A percentile compares a stretch with the other conserved stretches of the same genome.
Evolutionary conservation across 1,140 invertebrate species (phyloP).

Genomic region (Oreohelix idahoensis): DNA sequence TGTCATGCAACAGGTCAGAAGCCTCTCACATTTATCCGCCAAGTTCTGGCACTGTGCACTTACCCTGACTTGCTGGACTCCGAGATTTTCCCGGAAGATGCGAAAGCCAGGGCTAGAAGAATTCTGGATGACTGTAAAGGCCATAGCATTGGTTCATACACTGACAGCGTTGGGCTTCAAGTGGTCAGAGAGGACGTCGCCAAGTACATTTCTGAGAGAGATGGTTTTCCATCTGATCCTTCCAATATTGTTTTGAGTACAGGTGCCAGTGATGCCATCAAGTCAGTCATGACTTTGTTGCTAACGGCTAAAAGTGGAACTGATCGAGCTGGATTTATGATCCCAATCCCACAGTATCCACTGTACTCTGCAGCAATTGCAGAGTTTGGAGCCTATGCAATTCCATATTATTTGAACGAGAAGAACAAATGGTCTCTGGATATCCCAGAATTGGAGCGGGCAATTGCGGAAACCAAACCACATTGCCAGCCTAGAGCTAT

Average conservation of each 20-base stretch:
- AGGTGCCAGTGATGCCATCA: slow-evolving; percentile 93
- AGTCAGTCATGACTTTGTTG: slow-evolving; percentile 83
- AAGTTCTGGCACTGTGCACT: slow-evolving; percentile 81
- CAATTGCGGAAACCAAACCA: slow-evolving; percentile 81
- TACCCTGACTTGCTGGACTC: slow-evolving; percentile 82
- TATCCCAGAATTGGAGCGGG: slow-evolving; percentile 85
- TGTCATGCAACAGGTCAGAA: slow-evolving; percentile 98
- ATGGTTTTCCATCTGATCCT: slow-evolving; percentile 84
- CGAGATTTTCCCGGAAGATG: slow-evolving; percentile 86
- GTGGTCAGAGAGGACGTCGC: slow-evolving; percentile 91
- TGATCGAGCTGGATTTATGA: slow-evolving; percentile 85
- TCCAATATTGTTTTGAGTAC: slow-evolving; percentile 89
- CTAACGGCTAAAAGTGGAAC: slow-evolving; percentile 77
- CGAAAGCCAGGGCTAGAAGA: slow-evolving; percentile 82
- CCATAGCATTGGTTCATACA: slow-evolving; percentile 83
- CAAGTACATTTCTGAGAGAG: slow-evolving; percentile 88
- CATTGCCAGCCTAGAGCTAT: slow-evolving; percentile 86
- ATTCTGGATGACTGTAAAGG: slow-evolving; percentile 89
- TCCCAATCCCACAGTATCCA: slow-evolving; percentile 99
- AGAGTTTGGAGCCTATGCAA: slow-evolving; percentile 72
- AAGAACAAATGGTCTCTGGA: slow-evolving; percentile 89
- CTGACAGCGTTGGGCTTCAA: slow-evolving; percentile 93
- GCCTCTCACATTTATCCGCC: slow-evolving; percentile 89
- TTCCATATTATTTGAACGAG: slow-evolving; percentile 95
- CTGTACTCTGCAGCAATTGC: slow-evolving; percentile 93